These are phyloP conservation scores for Incurvaria masculella DNA, from an alignment of 2,888 invertebrate genomes.

Conservation along the genomic window DNA sequence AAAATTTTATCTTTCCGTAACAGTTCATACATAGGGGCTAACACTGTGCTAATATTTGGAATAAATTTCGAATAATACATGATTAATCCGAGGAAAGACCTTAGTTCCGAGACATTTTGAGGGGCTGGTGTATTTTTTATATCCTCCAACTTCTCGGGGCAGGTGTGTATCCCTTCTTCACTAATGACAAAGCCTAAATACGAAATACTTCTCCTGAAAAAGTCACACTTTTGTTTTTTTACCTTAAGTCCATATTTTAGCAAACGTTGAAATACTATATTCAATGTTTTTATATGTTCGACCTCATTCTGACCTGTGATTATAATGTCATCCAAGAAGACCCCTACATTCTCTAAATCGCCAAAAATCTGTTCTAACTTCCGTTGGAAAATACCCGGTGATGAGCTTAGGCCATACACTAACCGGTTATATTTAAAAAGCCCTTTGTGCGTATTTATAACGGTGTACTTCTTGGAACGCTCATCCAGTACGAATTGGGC, in stretches of 20 bases:
- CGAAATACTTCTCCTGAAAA: too few relatives aligned
- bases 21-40: too few relatives aligned
- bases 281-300: constrained; percentile 10
- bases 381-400: constrained; percentile 17
- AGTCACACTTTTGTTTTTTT: too few relatives aligned
- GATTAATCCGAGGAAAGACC: too few relatives aligned
- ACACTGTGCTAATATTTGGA: too few relatives aligned
- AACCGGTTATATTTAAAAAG: constrained; percentile 13
- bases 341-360: constrained; percentile 14
- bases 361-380: constrained; percentile 15
- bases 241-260: background rate
- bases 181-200: too few relatives aligned
- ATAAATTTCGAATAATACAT: too few relatives aligned
- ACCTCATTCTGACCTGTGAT: constrained; percentile 11
- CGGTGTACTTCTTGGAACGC: constrained; percentile 13
- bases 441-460: constrained; percentile 18
- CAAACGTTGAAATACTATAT: constrained; percentile 5
- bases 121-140: too few relatives aligned
- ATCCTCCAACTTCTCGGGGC: too few relatives aligned
- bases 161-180: too few relatives aligned
- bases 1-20: too few relatives aligned
- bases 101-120: too few relatives aligned
- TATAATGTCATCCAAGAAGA: constrained; percentile 18
- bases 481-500: constrained; percentile 6
- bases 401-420: constrained; percentile 16